These are phyloP conservation scores for Eira barbara DNA, from an alignment of 2,113 vertebrate species.

Conservation along the genomic window DNA sequence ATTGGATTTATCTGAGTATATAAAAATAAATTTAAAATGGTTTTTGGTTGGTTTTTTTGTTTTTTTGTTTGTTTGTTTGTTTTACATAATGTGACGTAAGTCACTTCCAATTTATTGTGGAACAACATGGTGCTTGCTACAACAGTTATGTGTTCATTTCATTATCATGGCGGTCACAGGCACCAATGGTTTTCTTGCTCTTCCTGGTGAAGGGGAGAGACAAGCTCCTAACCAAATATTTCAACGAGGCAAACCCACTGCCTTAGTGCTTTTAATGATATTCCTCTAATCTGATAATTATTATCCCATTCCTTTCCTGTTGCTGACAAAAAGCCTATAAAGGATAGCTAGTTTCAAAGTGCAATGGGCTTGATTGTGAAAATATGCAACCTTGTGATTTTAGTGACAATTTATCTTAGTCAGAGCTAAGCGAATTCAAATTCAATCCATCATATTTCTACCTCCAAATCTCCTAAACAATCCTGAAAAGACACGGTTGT, in stretches of 20 bases:
- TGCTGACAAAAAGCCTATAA: slow-evolving; percentile 28
- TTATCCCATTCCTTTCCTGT: not conserved
- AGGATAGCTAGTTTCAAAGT: slow-evolving; percentile 26
- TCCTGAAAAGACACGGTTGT: slow-evolving; percentile 46
- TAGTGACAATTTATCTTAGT: slow-evolving; percentile 65
- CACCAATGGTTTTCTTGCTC: not conserved
- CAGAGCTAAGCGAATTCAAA: slow-evolving; percentile 64
- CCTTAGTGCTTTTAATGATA: slow-evolving; percentile 49
- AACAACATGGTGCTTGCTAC: rapidly evolving
- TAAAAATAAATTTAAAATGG: not conserved
- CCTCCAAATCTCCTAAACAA: slow-evolving; percentile 58
- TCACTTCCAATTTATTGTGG: not conserved
- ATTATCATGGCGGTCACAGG: not conserved
- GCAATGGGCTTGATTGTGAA: slow-evolving; percentile 33
- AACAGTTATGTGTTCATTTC: not conserved
- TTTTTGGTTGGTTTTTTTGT: not conserved
- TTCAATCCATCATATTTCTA: slow-evolving; percentile 63
- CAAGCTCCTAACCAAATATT: not conserved
- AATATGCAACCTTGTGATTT: slow-evolving; percentile 43
- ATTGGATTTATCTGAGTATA: not conserved
- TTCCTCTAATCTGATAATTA: slow-evolving; percentile 27
- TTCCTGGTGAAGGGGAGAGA: not conserved
- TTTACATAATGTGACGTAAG: not conserved
- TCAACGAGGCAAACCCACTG: slow-evolving; percentile 35
- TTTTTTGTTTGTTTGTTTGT: not conserved